Evolutionary conservation across 2,888 invertebrate species (phyloP), one percentile per base, ranked within the genome.

Genomic region (Lasioglossum calceatum): DNA sequence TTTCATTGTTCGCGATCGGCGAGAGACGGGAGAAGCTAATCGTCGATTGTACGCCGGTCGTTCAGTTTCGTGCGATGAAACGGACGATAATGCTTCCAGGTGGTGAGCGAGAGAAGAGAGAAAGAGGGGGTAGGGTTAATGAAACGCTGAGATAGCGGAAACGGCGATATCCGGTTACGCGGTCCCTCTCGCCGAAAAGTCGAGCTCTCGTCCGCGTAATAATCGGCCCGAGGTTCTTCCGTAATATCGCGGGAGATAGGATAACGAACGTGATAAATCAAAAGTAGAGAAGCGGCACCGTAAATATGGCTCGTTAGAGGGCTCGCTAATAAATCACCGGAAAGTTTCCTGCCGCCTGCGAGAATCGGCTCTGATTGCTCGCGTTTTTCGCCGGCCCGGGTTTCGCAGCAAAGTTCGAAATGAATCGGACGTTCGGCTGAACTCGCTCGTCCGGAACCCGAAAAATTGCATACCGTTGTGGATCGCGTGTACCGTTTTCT

Each of bases 131-230:
- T 23, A 44, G 70, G 58, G 61, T 70, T 85, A 86, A 86, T 85
- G 86, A 81, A 81, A 85, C 79, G 84, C 77, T 71, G 84, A 80
- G 84, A 86, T 86, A 84, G 79, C 85, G 79, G 79, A 67, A 84
- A 81, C 78, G 74, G 14, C n/a, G 75, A 54, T 81, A 79, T 58
- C 78, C 77, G 67, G 78, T 67, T 73, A 76, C 75, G 54, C 44
- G 75, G 75, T 39, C 27, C 27, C 50, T 39, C 23, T 27, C 71
- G 50, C 23, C 86, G 85, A 86, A 85, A 85, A 77, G 77, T 85
- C 86, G 54, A 75, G 61, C 61, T 47, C 47, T 47, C 77, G 27
- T 58, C 32, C n/a, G 58, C 74, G 74, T 77, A 78, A 81, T 86
- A 86, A 85, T 81, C 85, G 85, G 54, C 47, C 36, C 67, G 58